These are phyloP conservation scores for Drosophila mercatorum DNA, from an alignment of 2,888 invertebrate genomes.

Conservation along the genomic window DNA sequence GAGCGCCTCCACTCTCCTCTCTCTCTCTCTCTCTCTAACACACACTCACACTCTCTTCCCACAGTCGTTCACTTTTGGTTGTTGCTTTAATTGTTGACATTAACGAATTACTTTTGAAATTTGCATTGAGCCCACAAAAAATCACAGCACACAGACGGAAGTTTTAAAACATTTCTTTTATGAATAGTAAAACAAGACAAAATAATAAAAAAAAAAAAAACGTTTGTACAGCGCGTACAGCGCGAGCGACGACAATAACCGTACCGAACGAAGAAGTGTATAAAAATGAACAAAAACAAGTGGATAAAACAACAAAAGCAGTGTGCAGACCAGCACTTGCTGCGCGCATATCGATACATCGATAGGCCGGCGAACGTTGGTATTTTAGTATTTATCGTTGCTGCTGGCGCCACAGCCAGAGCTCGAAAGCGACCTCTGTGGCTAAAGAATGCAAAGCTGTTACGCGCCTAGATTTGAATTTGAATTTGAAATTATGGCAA, in stretches of 20 bases:
- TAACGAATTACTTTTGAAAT: constrained; percentile 23
- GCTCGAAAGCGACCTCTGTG: constrained; percentile 20
- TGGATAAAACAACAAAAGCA: constrained; percentile 35
- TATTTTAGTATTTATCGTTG: constrained; percentile 13
- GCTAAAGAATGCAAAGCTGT: not conserved
- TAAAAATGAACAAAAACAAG: constrained; percentile 53
- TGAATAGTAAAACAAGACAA: not conserved
- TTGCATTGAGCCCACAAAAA: constrained; percentile 12
- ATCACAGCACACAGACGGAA: constrained; percentile 6
- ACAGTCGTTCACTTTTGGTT: constrained; percentile 5
- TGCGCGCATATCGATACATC: constrained; percentile 31
- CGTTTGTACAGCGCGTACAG: constrained; percentile 21
- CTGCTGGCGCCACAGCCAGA: not conserved
- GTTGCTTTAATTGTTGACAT: constrained; percentile 23
- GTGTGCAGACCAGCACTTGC: constrained; percentile 20
- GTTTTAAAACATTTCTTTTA: constrained; percentile 15
- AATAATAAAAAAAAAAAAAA: constrained; percentile 11
- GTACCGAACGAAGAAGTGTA: constrained; percentile 46
- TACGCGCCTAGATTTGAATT: not conserved
- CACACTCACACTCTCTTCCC: not conserved
- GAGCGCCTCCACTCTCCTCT: constrained; percentile 1
- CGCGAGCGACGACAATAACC: constrained; percentile 33
- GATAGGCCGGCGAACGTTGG: not conserved
- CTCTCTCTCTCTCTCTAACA: not conserved
- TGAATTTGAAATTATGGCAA: not conserved